A percentile compares a stretch with the other conserved stretches of the same genome.
These are phyloP conservation scores for Thunnus albacares DNA, from an alignment of 2,797 vertebrate genomes.

Conservation along the genomic window DNA sequence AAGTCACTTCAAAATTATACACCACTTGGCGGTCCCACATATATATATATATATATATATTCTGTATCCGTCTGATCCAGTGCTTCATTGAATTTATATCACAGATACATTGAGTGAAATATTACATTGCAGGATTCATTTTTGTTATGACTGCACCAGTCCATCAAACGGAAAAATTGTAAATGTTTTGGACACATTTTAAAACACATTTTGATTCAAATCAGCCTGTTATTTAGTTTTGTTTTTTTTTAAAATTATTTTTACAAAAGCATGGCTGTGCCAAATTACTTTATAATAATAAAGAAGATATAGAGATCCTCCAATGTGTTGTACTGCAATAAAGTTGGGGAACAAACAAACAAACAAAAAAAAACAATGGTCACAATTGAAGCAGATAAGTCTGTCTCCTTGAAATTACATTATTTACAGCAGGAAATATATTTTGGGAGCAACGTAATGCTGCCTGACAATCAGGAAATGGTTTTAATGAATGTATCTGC, in stretches of 20 bases:
- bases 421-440: too few species aligned
- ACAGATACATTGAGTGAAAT: conserved; percentile 1
- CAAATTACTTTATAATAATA: background rate
- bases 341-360: background rate
- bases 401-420: background rate
- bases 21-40: background rate
- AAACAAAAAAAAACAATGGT: too few species aligned
- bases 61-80: conserved; percentile 5
- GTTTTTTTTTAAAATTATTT: too few species aligned
- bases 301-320: too few species aligned
- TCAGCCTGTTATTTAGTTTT: too few species aligned
- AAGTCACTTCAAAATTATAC: conserved; percentile 22
- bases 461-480: too few species aligned
- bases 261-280: background rate
- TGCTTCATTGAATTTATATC: conserved; percentile 11
- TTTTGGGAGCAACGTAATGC: too few species aligned
- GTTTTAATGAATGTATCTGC: background rate
- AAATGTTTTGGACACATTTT: background rate
- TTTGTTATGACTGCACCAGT: background rate
- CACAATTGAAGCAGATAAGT: too few species aligned
- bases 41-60: background rate
- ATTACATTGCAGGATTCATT: background rate
- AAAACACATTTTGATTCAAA: background rate
- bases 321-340: background rate
- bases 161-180: background rate